A percentile compares a stretch with the other conserved stretches of the same genome.
Evolutionary conservation across 2,888 invertebrate genomes (phyloP).

Genomic region (Ennomos fuscantarius): DNA sequence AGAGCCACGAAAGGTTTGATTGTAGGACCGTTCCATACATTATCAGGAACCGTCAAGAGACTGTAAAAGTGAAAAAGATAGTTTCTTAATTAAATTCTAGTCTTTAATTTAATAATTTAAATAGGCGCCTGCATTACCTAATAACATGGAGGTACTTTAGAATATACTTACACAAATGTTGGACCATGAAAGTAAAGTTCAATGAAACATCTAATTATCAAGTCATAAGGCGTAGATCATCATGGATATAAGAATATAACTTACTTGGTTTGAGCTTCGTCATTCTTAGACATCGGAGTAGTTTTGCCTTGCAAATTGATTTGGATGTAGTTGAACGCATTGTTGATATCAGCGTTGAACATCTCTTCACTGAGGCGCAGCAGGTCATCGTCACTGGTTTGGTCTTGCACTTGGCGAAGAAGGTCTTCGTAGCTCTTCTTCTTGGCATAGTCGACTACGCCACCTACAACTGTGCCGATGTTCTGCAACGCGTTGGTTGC

Average conservation of each 20-base stretch:
- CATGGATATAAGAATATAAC: slow-evolving; percentile 47
- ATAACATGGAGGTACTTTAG: too few species aligned
- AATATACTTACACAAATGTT: too few species aligned
- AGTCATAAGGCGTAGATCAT: neutral
- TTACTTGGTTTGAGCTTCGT: slow-evolving; percentile 91
- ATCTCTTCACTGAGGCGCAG: slow-evolving; percentile 89
- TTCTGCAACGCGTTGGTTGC: slow-evolving; percentile 72
- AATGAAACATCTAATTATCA: neutral
- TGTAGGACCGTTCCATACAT: slow-evolving; percentile 87
- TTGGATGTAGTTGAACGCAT: slow-evolving; percentile 88
- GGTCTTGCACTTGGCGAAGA: slow-evolving; percentile 73
- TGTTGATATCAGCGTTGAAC: slow-evolving; percentile 89
- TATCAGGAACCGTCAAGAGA: slow-evolving; percentile 87
- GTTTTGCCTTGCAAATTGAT: slow-evolving; percentile 91
- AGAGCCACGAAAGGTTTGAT: slow-evolving; percentile 88
- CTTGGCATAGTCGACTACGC: slow-evolving; percentile 78
- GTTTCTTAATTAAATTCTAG: neutral
- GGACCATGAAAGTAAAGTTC: too few species aligned
- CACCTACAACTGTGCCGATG: slow-evolving; percentile 79
- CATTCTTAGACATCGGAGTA: slow-evolving; percentile 87
- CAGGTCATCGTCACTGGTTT: slow-evolving; percentile 88
- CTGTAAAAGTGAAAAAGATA: slow-evolving; percentile 70
- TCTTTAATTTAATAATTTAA: too few species aligned
- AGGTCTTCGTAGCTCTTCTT: slow-evolving; percentile 79
- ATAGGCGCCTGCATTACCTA: too few species aligned